phyloP scores from a whole-genome alignment of 2,888 invertebrate genomes.

The Agonum fuliginosum region DNA sequence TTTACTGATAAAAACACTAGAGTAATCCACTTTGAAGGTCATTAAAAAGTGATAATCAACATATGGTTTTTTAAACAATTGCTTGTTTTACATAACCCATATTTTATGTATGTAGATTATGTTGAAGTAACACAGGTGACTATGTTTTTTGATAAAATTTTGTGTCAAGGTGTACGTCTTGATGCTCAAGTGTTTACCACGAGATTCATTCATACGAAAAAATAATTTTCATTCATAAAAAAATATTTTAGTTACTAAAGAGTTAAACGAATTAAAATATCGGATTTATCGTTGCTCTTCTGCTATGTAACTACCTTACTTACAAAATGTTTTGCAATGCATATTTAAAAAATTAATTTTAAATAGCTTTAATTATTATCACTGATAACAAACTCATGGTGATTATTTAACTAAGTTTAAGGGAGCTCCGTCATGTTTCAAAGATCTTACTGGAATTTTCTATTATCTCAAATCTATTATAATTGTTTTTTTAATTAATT shows the following conservation, averaged over 20 bases:
- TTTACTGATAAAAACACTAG: slow-evolving; percentile 11
- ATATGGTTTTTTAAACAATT: slow-evolving; percentile 23
- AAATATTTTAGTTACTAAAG: neutral
- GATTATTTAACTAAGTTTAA: too few relatives aligned
- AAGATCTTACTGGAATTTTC: too few relatives aligned
- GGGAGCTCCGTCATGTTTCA: too few relatives aligned
- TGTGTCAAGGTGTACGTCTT: slow-evolving; percentile 38
- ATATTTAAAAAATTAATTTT: too few relatives aligned
- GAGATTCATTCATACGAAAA: neutral
- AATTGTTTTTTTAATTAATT: too few relatives aligned
- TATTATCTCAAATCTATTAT: too few relatives aligned
- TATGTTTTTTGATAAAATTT: slow-evolving; percentile 28
- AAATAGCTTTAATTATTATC: too few relatives aligned
- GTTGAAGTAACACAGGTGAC: slow-evolving; percentile 3
- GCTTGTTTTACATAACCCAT: slow-evolving; percentile 12
- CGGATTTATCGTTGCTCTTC: too few relatives aligned
- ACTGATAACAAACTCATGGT: too few relatives aligned
- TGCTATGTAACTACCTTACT: too few relatives aligned
- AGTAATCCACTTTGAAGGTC: slow-evolving; percentile 6
- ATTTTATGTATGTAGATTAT: slow-evolving; percentile 40
- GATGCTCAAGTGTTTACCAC: neutral
- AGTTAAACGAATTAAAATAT: too few relatives aligned
- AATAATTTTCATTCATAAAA: neutral
- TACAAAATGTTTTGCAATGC: too few relatives aligned
- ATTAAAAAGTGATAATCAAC: slow-evolving; percentile 11